Base-by-base conservation (phyloP, 2,888 invertebrate species). In the Cyclophora punctaria region DNA sequence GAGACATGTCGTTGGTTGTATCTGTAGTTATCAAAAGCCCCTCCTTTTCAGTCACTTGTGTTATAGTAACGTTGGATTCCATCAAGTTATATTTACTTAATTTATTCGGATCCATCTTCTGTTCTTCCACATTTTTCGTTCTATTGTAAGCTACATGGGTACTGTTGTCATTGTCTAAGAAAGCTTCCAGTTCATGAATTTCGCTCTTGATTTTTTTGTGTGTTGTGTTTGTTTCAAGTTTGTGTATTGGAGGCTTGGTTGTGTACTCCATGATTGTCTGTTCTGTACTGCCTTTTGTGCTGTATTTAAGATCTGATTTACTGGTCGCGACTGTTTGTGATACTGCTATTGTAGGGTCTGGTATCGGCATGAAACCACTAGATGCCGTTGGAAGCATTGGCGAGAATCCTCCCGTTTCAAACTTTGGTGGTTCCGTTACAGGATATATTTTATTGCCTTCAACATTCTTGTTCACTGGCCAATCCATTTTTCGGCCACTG, bases 381-480 rank as follows among this genome's bases (percentile, higher is more conserved):
- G 91, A 84, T 47, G 90, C 90, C 42, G 92, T 92, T 1, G 95
- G 95, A 20, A 94, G 72, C 65, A 94, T 90, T 7, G 96, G 96
- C 7, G 92, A 84, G 70, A 96, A 96, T 2, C 95, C 95, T 7
- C 95, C 94, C 33, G 91, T 91, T 78, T 94, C 92, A 48, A 94
- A 90, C 67, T 91, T 90, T 0, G 93, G 93, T 48, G 87, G 76
- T 42, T 90, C 90, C 60, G 80, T 73, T 50, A 65, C 62, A 54
- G 78, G 72, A 63, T 80, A 82, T 64, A 80, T 83, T 52, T 76
- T 84, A 35, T 56, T 65, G 48, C 73, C 66, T n/a, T 83, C 83
- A 20, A 63, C 82, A 34, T 66, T 73, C 69, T 79, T 81, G 51
- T 74, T 78, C 34, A 79, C 81, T n/a, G 80, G 67, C 83, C 83